Evolutionary conservation across 2,113 vertebrate genomes (phyloP), one percentile per base, ranked within the genome.

Genomic region (Pterocles burchelli): DNA sequence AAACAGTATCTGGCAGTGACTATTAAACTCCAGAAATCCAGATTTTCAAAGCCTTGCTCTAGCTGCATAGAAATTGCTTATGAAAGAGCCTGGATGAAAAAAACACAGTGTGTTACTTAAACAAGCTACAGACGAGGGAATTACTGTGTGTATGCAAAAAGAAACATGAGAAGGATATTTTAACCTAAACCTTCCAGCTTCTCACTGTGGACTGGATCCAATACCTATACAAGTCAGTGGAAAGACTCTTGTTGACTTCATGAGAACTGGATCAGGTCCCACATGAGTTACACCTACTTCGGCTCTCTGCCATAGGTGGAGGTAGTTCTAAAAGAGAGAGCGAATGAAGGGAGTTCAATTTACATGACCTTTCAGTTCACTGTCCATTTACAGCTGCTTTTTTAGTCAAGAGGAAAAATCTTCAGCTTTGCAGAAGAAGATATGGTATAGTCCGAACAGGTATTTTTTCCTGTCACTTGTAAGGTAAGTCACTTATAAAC

Each of bases 371-470:
- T 73, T 9, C 19, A 70, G 24, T 16, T 93, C 49, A 70, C 41
- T 43, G 34, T 95, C 24, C 28, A 43, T 75, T 77, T 76, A 58
- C 54, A 70, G 52, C 54, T 89, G 46, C 28, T 76, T 8, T 73
- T 81, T 78, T 4, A 73, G 29, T 43, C 19, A 54, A 59, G 59
- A 93, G 21, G 36, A 91, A 85, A 38, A 8, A 83, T 25, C 17
- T 24, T 5, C 6, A 10, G 4, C 14, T 58, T 70, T 71, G 29
- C 33, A 68, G 57, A 49, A 71, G 61, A 49, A 62, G 29, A 62
- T 14, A 15, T 15, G 13, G 16, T 68, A 11, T 20, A 41, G 36
- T n/a, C 9, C 0, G 1, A 3, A 45, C 9, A 66, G 28, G 13
- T 76, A 33, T 36, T 33, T 68, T 62, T 92, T 61, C 6, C 29